These are phyloP conservation scores for Picathartes gymnocephalus DNA, from an alignment of 2,113 vertebrate species.

Conservation along the genomic window DNA sequence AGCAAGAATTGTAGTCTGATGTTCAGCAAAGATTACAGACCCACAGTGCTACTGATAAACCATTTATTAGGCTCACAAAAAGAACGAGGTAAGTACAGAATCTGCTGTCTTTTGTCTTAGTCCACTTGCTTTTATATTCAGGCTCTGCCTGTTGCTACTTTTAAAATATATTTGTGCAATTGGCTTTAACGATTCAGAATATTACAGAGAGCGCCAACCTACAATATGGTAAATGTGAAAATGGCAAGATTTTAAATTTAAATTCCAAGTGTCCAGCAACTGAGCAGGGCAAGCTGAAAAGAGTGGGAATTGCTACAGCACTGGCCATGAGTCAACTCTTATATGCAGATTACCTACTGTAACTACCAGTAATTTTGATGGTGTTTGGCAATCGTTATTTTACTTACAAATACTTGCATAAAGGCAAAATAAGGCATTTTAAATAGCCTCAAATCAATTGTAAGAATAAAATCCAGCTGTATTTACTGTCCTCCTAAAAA, in stretches of 20 bases:
- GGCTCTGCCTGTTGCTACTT: neutral
- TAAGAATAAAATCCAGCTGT: constrained; percentile 48
- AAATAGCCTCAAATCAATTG: constrained; percentile 46
- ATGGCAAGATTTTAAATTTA: neutral
- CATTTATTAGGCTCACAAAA: neutral
- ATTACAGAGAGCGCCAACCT: neutral
- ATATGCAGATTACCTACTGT: neutral
- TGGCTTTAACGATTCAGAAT: neutral
- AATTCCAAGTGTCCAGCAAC: constrained; percentile 2
- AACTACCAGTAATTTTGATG: constrained; percentile 21
- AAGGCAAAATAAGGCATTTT: constrained; percentile 48
- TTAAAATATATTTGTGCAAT: neutral
- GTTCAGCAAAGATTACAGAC: neutral
- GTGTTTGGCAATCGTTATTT: constrained; percentile 54
- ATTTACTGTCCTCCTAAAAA: constrained; percentile 49
- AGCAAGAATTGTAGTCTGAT: neutral
- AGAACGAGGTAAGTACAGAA: neutral
- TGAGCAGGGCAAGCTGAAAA: neutral
- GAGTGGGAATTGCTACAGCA: neutral
- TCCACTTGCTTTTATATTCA: neutral
- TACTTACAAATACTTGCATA: constrained; percentile 48
- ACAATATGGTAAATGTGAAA: neutral
- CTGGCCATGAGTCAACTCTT: neutral
- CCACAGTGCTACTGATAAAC: neutral
- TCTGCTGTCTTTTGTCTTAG: neutral